Conservation (phyloP, 2,888 invertebrate genomes). For the Lasioglossum marginatum region DNA sequence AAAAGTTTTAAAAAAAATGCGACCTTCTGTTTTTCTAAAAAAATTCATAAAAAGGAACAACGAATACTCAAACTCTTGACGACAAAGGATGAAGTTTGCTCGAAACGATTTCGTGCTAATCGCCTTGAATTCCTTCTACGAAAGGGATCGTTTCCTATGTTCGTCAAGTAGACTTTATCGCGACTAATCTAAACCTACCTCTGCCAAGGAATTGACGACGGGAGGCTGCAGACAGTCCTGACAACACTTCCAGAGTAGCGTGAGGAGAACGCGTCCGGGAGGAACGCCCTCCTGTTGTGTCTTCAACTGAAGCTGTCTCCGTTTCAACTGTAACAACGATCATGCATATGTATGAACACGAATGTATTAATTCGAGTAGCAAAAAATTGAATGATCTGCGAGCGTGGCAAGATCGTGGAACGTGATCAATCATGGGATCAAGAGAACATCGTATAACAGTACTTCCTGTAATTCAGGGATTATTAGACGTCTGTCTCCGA, state of each 20-base stretch:
- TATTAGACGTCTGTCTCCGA: neutral
- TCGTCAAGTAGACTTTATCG: neutral
- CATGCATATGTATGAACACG: slow-evolving; percentile 46
- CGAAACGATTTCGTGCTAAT: neutral
- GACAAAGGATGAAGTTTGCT: neutral
- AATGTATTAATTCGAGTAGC: neutral
- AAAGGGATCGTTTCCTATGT: neutral
- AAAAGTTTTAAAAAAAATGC: neutral
- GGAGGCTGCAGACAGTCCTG: slow-evolving; percentile 94
- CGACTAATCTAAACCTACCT: slow-evolving; percentile 85
- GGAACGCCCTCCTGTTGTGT: slow-evolving; percentile 87
- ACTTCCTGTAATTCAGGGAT: neutral
- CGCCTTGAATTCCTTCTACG: neutral
- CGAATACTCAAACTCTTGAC: neutral
- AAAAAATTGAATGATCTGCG: slow-evolving; percentile 6
- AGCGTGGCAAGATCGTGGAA: neutral
- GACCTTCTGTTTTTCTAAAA: neutral
- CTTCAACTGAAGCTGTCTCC: slow-evolving; percentile 87
- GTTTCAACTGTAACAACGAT: slow-evolving; percentile 87
- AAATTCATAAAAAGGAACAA: neutral
- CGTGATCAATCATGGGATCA: neutral
- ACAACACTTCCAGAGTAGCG: slow-evolving; percentile 95
- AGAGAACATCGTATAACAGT: neutral
- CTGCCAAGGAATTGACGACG: slow-evolving; percentile 90
- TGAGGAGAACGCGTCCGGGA: slow-evolving; percentile 91